A percentile compares a stretch with the other conserved stretches of the same genome.
phyloP scores from a whole-genome alignment of 2,113 vertebrate genomes.

The Mola mola region DNA sequence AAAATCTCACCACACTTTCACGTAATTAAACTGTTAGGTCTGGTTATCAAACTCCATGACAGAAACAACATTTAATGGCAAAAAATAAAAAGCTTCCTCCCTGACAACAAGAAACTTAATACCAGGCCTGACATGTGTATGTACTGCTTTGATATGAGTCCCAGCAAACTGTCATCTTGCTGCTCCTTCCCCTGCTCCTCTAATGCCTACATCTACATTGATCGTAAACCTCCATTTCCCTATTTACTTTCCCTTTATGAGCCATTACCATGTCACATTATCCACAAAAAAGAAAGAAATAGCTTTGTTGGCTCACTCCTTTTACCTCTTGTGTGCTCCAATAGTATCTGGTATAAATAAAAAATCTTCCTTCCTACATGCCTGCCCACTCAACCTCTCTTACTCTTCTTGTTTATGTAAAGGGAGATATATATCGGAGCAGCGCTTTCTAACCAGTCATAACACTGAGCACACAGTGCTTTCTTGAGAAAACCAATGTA shows the following conservation, averaged over 20 bases:
- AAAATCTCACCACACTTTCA: constrained; percentile 1
- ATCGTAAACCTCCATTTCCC: constrained; percentile 53
- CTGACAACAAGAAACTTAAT: constrained; percentile 29
- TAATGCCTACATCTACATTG: constrained; percentile 6
- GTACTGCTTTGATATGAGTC: constrained; percentile 31
- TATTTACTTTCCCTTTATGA: constrained; percentile 68
- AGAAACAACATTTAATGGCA: constrained; percentile 13
- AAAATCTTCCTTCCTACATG: constrained; percentile 47
- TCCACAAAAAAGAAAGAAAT: constrained; percentile 29
- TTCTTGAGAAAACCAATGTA: constrained; percentile 14
- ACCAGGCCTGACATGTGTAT: constrained; percentile 27
- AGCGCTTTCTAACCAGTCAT: neutral
- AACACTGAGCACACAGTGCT: constrained; percentile 6
- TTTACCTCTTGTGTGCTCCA: constrained; percentile 48
- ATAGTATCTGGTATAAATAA: constrained; percentile 51
- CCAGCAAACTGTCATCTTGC: constrained; percentile 1
- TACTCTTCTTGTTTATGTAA: constrained; percentile 14
- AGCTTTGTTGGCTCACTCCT: constrained; percentile 37
- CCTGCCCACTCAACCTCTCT: neutral
- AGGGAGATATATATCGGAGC: neutral
- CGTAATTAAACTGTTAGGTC: constrained; percentile 14
- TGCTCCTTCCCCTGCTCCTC: constrained; percentile 12
- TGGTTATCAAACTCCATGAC: constrained; percentile 27
- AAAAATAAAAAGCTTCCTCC: constrained; percentile 20
- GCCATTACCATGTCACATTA: constrained; percentile 56